Evolutionary conservation across 2,888 invertebrate genomes (phyloP).

Genomic region (Phortica magna): DNA sequence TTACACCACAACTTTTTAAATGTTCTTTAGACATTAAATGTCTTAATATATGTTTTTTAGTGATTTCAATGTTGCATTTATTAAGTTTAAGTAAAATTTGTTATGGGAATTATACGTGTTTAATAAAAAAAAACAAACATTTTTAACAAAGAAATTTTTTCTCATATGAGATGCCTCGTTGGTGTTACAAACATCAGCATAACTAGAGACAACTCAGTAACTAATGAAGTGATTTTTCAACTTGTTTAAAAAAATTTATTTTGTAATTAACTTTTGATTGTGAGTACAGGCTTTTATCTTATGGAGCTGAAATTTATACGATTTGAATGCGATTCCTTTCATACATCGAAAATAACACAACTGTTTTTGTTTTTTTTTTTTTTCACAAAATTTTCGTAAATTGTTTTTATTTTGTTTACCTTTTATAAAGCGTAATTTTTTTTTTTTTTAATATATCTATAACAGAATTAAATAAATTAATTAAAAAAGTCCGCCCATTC

Average conservation of each 20-base stretch:
- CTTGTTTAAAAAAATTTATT: background rate
- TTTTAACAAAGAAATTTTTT: too few species aligned
- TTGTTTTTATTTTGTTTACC: conserved; percentile 35
- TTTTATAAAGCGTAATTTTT: conserved; percentile 46
- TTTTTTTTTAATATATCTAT: background rate
- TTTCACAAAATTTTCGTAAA: conserved; percentile 7
- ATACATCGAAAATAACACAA: background rate
- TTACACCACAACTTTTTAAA: conserved; percentile 42
- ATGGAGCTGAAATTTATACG: conserved; percentile 28
- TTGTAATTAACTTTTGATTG: background rate
- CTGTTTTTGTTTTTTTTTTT: background rate
- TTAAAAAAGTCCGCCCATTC: conserved; percentile 25
- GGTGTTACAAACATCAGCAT: too few species aligned
- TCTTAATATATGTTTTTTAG: conserved; percentile 41
- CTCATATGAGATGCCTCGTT: too few species aligned
- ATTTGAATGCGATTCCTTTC: conserved; percentile 19
- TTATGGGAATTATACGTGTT: too few species aligned
- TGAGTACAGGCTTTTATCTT: background rate
- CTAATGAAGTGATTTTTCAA: background rate
- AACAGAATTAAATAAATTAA: conserved; percentile 24
- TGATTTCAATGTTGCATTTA: conserved; percentile 61
- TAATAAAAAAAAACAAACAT: too few species aligned
- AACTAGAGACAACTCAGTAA: too few species aligned
- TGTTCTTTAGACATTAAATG: conserved; percentile 25
- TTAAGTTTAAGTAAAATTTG: conserved; percentile 60